These are phyloP conservation scores for Pocillopora verrucosa DNA, from an alignment of 64 coral and sea anemone genomes.

Conservation along the genomic window DNA sequence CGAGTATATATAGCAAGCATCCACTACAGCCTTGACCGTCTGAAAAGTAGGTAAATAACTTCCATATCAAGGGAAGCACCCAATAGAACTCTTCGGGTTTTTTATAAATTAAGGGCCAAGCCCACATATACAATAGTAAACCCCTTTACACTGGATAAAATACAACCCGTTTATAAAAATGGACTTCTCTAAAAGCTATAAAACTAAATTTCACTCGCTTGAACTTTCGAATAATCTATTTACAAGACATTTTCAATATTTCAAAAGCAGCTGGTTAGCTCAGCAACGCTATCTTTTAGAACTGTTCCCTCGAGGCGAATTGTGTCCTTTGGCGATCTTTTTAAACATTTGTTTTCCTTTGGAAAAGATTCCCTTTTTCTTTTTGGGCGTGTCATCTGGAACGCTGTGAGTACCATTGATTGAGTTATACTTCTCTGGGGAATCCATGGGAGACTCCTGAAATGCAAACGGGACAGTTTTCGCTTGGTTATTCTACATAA, in stretches of 20 bases:
- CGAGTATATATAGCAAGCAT: not conserved
- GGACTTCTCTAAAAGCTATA: constrained; percentile 29
- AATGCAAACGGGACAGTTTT: not conserved
- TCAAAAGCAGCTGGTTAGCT: not conserved
- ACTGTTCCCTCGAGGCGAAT: constrained; percentile 1
- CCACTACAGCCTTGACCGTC: not conserved
- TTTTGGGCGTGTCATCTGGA: constrained; percentile 48
- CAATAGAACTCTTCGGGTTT: not conserved
- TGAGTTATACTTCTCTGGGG: constrained; percentile 40
- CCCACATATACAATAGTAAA: constrained; percentile 9
- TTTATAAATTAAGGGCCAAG: constrained; percentile 21
- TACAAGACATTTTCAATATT: constrained; percentile 8
- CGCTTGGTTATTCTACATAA: no score
- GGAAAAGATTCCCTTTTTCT: constrained; percentile 67
- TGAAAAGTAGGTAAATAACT: constrained; percentile 9
- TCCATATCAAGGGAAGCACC: not conserved
- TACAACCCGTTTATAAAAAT: constrained; percentile 1
- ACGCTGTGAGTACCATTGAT: constrained; percentile 27
- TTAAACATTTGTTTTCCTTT: constrained; percentile 74
- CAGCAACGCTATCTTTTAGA: constrained; percentile 19
- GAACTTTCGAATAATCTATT: not conserved
- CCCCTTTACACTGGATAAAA: constrained; percentile 6
- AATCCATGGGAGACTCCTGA: constrained; percentile 40
- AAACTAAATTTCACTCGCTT: constrained; percentile 25
- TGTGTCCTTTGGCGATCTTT: constrained; percentile 59